phyloP scores from a whole-genome alignment of 2,113 vertebrate species.

The Rousettus leschenaultii region DNA sequence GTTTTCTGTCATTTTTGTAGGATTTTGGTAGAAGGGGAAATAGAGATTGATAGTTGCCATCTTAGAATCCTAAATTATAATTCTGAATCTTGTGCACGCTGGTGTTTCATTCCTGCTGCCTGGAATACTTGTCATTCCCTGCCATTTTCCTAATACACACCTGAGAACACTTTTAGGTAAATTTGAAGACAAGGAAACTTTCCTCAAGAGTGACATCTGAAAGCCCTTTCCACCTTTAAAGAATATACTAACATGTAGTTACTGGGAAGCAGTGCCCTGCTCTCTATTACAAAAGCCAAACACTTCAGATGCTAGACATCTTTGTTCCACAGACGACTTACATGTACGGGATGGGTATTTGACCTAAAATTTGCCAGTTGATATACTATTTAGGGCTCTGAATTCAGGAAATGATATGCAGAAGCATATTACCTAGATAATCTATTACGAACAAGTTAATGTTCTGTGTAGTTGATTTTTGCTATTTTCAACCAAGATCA shows the following conservation, averaged over 20 bases:
- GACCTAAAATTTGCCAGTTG: not conserved
- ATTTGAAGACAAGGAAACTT: not conserved
- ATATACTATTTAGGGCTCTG: not conserved
- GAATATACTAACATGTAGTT: not conserved
- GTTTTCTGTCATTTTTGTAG: not conserved
- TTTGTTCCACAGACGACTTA: not conserved
- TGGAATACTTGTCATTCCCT: not conserved
- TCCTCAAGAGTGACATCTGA: not conserved
- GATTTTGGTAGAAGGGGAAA: not conserved
- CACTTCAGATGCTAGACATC: not conserved
- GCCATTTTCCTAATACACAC: not conserved
- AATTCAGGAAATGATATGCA: not conserved
- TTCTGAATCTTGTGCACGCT: not conserved
- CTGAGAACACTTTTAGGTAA: not conserved
- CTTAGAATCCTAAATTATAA: not conserved
- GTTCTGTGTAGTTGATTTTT: not conserved
- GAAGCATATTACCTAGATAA: not conserved
- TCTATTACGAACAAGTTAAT: not conserved
- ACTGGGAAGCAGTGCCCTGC: not conserved
- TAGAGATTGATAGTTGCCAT: not conserved
- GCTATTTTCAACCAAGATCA: not conserved
- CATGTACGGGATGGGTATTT: not conserved
- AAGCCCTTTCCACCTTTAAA: not conserved
- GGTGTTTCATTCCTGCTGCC: not conserved
- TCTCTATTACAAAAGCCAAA: not conserved